These are phyloP conservation scores for Hyles vespertilio DNA, from an alignment of 1,140 invertebrate species.

Conservation along the genomic window DNA sequence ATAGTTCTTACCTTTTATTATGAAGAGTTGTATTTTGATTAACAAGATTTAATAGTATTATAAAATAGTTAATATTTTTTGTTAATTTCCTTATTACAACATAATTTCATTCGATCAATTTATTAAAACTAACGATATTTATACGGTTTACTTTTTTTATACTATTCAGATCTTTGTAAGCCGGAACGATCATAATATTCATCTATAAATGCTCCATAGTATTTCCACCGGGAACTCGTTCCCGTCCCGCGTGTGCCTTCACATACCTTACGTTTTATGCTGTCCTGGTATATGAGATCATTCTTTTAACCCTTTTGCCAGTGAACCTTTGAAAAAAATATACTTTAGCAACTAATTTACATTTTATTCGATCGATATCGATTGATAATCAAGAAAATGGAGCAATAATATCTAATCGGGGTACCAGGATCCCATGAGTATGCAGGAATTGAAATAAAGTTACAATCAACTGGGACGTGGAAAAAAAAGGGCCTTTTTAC, in stretches of 20 bases:
- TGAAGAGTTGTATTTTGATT: no score
- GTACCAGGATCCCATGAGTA: conserved; percentile 15
- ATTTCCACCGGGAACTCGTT: conserved; percentile 13
- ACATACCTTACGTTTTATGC: conserved; percentile 12
- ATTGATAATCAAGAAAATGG: background rate
- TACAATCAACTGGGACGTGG: background rate
- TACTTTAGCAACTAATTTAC: background rate
- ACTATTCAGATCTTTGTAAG: no score
- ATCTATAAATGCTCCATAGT: conserved; percentile 15
- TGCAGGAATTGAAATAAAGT: conserved; percentile 9
- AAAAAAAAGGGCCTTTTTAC: conserved; percentile 22
- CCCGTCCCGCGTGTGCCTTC: background rate
- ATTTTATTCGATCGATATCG: background rate
- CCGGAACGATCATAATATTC: conserved; percentile 6
- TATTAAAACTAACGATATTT: no score
- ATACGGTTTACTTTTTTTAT: no score
- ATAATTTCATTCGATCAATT: no score
- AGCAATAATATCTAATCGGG: conserved; percentile 11
- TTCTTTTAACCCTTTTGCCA: conserved; percentile 11
- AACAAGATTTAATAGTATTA: no score
- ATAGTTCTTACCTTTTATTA: no score
- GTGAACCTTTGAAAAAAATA: background rate
- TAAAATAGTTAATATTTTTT: no score
- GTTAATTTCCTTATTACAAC: no score
- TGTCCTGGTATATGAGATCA: conserved; percentile 12